A percentile compares a stretch with the other conserved stretches of the same genome.
Conservation (phyloP, 1,140 invertebrate species). For the Trialeurodes vaporariorum region DNA sequence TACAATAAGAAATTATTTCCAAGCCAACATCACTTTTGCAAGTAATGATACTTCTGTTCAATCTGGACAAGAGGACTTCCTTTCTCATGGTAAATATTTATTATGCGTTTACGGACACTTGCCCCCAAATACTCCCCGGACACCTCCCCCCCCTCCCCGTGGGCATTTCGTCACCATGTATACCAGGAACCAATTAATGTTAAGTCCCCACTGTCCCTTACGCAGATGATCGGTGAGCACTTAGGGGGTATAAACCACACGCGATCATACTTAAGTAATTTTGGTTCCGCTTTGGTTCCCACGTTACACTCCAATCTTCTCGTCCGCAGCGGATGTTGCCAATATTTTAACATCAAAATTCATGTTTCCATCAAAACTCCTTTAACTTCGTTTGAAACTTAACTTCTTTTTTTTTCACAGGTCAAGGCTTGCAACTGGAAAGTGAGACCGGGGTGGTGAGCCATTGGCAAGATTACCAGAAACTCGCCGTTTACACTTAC, state of each 20-base stretch:
- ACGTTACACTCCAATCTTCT: background rate
- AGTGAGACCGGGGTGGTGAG: slow-evolving; percentile 30
- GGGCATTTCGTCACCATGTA: too few species aligned
- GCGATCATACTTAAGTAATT: too few species aligned
- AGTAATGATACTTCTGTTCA: too few species aligned
- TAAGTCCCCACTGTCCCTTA: too few species aligned
- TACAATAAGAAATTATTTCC: slow-evolving; percentile 25
- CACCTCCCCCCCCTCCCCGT: too few species aligned
- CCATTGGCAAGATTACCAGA: slow-evolving; percentile 31
- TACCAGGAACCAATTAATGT: background rate
- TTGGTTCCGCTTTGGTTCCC: background rate
- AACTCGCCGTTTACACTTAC: slow-evolving; percentile 29
- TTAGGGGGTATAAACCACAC: too few species aligned
- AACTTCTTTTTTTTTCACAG: slow-evolving; percentile 17
- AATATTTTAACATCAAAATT: background rate
- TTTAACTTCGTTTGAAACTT: background rate
- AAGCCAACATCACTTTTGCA: slow-evolving; percentile 23
- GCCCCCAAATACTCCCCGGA: too few species aligned
- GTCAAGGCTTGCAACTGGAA: slow-evolving; percentile 23
- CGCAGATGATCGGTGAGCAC: too few species aligned
- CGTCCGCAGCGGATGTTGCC: background rate
- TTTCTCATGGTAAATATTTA: too few species aligned
- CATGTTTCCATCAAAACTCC: background rate
- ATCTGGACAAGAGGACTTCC: too few species aligned
- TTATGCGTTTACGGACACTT: too few species aligned